Conservation (phyloP, 2,113 vertebrate species). For the Leiothrix lutea region DNA sequence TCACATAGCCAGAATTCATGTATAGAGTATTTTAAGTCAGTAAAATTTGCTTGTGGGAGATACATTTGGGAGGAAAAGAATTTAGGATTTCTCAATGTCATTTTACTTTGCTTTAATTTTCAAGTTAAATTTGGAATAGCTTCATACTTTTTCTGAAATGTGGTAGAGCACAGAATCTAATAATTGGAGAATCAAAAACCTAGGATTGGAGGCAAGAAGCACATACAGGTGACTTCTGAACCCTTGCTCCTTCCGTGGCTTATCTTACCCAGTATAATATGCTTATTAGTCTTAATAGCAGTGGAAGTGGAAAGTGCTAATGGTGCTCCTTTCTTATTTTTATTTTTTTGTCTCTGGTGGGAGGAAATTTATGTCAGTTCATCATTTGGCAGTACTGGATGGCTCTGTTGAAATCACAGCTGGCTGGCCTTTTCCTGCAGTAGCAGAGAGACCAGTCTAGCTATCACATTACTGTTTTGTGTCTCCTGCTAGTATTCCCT, state of each 20-base stretch:
- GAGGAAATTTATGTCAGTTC: not conserved
- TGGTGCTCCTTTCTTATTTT: not conserved
- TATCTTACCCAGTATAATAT: not conserved
- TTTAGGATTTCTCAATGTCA: not conserved
- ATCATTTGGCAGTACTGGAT: not conserved
- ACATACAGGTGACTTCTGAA: not conserved
- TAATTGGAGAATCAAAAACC: not conserved
- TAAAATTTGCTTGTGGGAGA: not conserved
- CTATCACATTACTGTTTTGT: not conserved
- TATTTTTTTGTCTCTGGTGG: not conserved
- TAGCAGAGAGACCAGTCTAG: not conserved
- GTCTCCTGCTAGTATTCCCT: not conserved
- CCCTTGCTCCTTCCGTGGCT: not conserved
- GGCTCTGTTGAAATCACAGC: not conserved
- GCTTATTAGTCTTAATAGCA: not conserved
- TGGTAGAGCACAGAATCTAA: not conserved
- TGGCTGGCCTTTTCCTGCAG: not conserved
- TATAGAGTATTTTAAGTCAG: not conserved
- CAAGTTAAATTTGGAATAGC: not conserved
- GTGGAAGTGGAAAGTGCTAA: not conserved
- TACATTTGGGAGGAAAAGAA: not conserved
- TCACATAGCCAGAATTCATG: not conserved
- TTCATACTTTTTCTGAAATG: not conserved
- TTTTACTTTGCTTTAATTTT: not conserved
- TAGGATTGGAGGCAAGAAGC: not conserved